Evolutionary conservation across 2,888 invertebrate genomes (phyloP), one percentile per base, ranked within the genome.

Genomic region (Eledone cirrhosa): DNA sequence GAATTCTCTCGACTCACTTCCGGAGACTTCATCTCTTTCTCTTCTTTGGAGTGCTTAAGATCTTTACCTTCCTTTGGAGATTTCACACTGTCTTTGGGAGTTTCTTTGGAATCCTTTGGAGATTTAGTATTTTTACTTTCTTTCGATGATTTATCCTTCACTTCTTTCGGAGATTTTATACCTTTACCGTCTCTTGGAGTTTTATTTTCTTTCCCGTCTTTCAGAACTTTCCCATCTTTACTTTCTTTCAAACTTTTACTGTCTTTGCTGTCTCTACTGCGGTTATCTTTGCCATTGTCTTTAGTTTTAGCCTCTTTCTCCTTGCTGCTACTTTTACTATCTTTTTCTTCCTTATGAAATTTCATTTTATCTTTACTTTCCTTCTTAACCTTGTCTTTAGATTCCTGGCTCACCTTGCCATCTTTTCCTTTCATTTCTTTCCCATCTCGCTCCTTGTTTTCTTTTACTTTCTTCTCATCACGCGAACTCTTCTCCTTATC

Each of bases 1-100:
- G 72, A 19, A 14, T 13, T 72, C 16, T 72, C 72, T 41, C 13
- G 33, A 41, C 24, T 72, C 13, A 29, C 22, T n/a, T 72, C 72
- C 14, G 72, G 72, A 2, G 72, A 22, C n/a, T 72, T 72, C n/a
- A 33, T 33, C 8, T n/a, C 72, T 41, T 72, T 72, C n/a, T 72
- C 72, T n/a, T 69, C 69, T 7, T 69, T 69, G 19, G n/a, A 22
- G n/a, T 72, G 72, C 31, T 72, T 72, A 24, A 8, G 31, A 13
- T 72, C 72, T 33, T 72, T 72, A 2, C 11, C 19, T 33, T 72
- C 72, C 41, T 72, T 72, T 19, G 72, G 72, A 19, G 72, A 72
- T 29, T 72, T 72, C 41, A 72, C 41, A 22, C 33, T 41, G 29
- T 72, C 72, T 1, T 33, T 72, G 22, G 72, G 72, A n/a, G 72